Percentiles rank a stretch among this genome's conserved stretches.
These are phyloP conservation scores for Strix occidentalis DNA, from an alignment of 2,797 vertebrate species.

Conservation along the genomic window DNA sequence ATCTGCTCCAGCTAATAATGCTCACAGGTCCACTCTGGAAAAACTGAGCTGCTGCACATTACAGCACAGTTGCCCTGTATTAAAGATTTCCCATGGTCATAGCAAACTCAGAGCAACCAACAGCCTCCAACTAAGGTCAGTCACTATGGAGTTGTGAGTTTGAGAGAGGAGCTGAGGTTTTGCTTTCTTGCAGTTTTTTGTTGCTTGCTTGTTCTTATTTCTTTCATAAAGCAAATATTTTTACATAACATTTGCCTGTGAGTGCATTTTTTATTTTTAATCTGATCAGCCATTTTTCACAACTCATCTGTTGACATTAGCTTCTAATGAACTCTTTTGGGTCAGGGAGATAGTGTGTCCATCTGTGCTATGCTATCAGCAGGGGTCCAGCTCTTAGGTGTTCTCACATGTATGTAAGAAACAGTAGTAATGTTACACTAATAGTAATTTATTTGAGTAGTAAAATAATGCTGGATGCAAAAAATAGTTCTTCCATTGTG, in stretches of 20 bases:
- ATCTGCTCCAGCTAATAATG: not conserved
- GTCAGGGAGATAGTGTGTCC: not conserved
- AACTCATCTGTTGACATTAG: not conserved
- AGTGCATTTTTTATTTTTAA: constrained; percentile 6
- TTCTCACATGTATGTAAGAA: not conserved
- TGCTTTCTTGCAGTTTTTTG: constrained; percentile 11
- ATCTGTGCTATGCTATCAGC: not conserved
- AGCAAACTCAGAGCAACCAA: not conserved
- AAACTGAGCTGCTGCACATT: not conserved
- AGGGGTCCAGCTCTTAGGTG: not conserved
- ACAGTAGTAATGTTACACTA: not conserved
- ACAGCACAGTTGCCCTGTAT: not conserved
- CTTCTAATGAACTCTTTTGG: not conserved
- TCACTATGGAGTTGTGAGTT: not conserved
- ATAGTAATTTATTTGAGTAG: not conserved
- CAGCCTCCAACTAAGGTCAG: not conserved
- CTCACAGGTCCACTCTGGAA: not conserved
- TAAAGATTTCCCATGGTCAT: not conserved
- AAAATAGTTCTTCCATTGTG: not conserved
- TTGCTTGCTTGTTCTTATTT: constrained; percentile 7
- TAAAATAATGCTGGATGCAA: not conserved
- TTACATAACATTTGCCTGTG: not conserved
- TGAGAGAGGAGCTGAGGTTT: not conserved
- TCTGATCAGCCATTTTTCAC: not conserved
- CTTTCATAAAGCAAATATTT: constrained; percentile 2